A percentile compares a stretch with the other conserved stretches of the same genome.
These are phyloP conservation scores for Enoplosus armatus DNA, from an alignment of 2,797 vertebrate genomes.

Conservation along the genomic window DNA sequence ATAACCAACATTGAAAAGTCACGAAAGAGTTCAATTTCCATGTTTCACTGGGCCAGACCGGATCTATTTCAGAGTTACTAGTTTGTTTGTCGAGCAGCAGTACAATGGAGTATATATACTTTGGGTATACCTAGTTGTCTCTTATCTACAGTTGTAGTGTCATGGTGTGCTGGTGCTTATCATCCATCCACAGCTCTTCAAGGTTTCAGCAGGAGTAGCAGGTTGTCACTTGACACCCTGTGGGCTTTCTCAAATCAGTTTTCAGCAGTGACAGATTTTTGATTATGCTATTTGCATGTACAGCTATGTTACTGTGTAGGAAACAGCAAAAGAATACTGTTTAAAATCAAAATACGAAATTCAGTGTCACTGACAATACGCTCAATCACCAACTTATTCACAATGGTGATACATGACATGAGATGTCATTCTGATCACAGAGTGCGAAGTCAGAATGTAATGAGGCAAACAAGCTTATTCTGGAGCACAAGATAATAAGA, in stretches of 20 bases:
- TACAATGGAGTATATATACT: conserved; percentile 48
- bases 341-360: conserved; percentile 27
- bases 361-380: conserved; percentile 22
- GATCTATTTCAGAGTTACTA: conserved; percentile 24
- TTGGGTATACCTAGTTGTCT: conserved; percentile 45
- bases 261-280: conserved; percentile 43
- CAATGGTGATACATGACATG: conserved; percentile 18
- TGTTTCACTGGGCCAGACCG: neutral
- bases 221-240: conserved; percentile 53
- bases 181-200: conserved; percentile 59
- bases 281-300: conserved; percentile 42
- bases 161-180: conserved; percentile 62
- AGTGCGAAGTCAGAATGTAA: conserved; percentile 35
- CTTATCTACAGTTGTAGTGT: conserved; percentile 61
- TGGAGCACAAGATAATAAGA: conserved; percentile 18
- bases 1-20: neutral
- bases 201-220: conserved; percentile 52
- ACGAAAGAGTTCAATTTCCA: neutral
- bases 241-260: conserved; percentile 31
- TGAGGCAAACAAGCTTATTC: conserved; percentile 31
- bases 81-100: conserved; percentile 43
- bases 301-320: conserved; percentile 1
- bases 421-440: conserved; percentile 33
- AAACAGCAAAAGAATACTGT: neutral
- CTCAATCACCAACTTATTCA: conserved; percentile 41